phyloP scores from a whole-genome alignment of 2,797 vertebrate species.

The Chaetodon trifasciatus region DNA sequence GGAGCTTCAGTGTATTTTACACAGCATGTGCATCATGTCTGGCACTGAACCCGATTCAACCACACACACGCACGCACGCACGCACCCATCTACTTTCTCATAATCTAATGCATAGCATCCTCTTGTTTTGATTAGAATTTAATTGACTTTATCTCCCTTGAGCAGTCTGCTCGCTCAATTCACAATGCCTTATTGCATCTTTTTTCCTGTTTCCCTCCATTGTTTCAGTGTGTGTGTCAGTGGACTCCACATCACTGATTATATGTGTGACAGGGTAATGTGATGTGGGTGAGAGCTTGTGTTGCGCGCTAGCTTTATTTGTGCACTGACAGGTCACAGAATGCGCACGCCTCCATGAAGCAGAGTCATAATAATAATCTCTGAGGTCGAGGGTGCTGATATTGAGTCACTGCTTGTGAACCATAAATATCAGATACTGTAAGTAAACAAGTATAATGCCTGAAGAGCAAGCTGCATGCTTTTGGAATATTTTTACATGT shows the following conservation, averaged over 20 bases:
- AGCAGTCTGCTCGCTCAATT: conserved; percentile 49
- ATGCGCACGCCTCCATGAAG: neutral
- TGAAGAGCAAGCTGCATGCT: neutral
- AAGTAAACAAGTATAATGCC: conserved; percentile 30
- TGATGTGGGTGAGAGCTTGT: conserved; percentile 22
- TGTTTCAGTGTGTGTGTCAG: conserved; percentile 43
- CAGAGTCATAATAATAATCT: conserved; percentile 26
- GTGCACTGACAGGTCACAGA: neutral
- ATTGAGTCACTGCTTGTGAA: conserved; percentile 27
- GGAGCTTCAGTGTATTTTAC: conserved; percentile 19
- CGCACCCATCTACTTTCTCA: neutral
- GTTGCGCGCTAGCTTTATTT: conserved; percentile 20
- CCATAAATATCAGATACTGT: conserved; percentile 33
- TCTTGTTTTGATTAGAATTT: conserved; percentile 60
- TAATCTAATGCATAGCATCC: conserved; percentile 43
- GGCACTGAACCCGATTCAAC: neutral
- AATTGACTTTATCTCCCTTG: conserved; percentile 64
- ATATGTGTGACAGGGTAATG: conserved; percentile 44
- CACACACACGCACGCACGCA: conserved; percentile 15
- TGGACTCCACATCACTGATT: conserved; percentile 24
- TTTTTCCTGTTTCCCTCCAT: conserved; percentile 14
- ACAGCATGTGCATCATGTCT: neutral
- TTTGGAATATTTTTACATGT: neutral
- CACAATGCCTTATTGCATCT: conserved; percentile 30
- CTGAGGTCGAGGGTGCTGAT: conserved; percentile 13